Evolutionary conservation across 2,797 vertebrate genomes (phyloP).

Genomic region (Huso huso): DNA sequence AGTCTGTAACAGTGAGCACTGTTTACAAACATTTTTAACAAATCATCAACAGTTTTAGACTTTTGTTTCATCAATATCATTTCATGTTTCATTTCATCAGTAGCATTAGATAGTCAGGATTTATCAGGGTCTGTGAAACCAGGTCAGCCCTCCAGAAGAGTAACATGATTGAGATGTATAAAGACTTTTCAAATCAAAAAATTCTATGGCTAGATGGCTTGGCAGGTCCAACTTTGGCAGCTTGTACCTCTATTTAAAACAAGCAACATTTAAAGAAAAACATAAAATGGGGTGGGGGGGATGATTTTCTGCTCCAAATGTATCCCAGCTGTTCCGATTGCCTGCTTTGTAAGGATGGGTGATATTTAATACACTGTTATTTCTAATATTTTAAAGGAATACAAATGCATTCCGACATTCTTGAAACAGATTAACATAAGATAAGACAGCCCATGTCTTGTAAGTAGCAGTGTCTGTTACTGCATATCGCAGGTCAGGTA

Average conservation of each 20-base stretch:
- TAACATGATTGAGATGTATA: too few relatives aligned
- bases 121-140: too few relatives aligned
- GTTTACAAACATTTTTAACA: too few relatives aligned
- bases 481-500: conserved; percentile 27
- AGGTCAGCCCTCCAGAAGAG: too few relatives aligned
- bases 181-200: too few relatives aligned
- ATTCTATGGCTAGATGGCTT: too few relatives aligned
- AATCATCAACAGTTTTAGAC: too few relatives aligned
- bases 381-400: conserved; percentile 36
- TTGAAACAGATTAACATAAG: conserved; percentile 20
- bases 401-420: conserved; percentile 38
- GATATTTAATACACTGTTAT: conserved; percentile 38
- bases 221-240: not conserved
- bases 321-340: conserved; percentile 39
- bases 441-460: conserved; percentile 16
- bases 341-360: conserved; percentile 34
- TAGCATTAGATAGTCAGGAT: too few relatives aligned
- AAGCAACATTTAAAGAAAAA: conserved; percentile 32
- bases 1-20: too few relatives aligned
- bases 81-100: too few relatives aligned
- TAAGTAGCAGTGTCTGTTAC: conserved; percentile 27
- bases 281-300: conserved; percentile 28
- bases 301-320: conserved; percentile 38
- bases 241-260: not conserved
- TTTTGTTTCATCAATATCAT: too few relatives aligned